These are phyloP conservation scores for Gymnarchus niloticus DNA, from an alignment of 2,113 vertebrate genomes.

Conservation along the genomic window DNA sequence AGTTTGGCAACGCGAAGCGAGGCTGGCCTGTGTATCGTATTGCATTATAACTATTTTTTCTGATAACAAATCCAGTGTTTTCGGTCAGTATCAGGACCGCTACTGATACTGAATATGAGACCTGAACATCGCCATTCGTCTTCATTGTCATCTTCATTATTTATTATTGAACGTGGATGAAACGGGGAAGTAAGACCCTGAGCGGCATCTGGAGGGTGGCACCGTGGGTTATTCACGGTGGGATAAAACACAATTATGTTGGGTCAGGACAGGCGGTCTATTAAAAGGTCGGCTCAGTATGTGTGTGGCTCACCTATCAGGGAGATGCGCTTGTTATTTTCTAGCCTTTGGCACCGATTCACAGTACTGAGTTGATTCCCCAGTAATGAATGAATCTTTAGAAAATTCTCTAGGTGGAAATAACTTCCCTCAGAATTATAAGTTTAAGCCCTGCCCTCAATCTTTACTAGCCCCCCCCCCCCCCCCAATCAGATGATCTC, in stretches of 20 bases:
- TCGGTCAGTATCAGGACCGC: no score
- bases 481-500: background rate
- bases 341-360: background rate
- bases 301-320: background rate
- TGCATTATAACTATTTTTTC: no score
- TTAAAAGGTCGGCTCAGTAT: background rate
- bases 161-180: background rate
- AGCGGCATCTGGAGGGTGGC: background rate
- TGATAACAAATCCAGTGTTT: no score
- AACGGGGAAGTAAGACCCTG: background rate
- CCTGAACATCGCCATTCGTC: background rate
- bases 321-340: conserved; percentile 14
- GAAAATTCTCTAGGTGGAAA: background rate
- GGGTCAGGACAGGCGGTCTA: background rate
- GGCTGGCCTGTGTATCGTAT: no score
- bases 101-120: no score
- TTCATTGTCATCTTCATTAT: background rate
- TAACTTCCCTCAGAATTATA: background rate
- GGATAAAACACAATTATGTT: background rate
- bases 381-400: conserved; percentile 9
- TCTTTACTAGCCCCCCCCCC: no score
- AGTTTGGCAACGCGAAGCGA: no score
- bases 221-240: background rate
- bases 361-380: background rate
- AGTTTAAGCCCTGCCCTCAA: background rate